phyloP scores from a whole-genome alignment of 2,113 vertebrate genomes.

The Pedetes capensis region DNA sequence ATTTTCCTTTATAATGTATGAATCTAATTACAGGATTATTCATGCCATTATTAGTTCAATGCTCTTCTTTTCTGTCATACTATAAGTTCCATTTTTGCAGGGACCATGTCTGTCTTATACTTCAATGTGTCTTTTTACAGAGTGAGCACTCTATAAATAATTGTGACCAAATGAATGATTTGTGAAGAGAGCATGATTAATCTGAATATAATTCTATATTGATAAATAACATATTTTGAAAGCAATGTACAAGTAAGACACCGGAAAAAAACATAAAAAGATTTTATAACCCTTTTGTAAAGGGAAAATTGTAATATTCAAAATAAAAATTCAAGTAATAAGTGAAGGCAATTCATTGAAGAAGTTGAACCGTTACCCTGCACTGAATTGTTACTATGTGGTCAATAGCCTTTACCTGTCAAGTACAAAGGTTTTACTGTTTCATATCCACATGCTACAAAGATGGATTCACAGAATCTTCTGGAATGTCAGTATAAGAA shows the following conservation, averaged over 20 bases:
- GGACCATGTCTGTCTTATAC: neutral
- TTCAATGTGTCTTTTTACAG: slow-evolving; percentile 26
- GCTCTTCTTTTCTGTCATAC: slow-evolving; percentile 2
- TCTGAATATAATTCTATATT: slow-evolving; percentile 27
- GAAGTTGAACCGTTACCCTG: neutral
- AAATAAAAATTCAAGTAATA: neutral
- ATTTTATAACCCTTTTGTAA: slow-evolving; percentile 2
- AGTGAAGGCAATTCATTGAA: neutral
- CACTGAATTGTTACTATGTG: neutral
- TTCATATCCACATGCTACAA: neutral
- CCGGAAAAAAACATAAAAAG: neutral
- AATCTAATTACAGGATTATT: slow-evolving; percentile 62
- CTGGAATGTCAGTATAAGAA: neutral
- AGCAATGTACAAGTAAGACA: neutral
- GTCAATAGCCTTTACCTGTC: neutral
- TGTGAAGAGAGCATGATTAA: neutral
- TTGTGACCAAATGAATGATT: slow-evolving; percentile 8
- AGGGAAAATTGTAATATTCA: neutral
- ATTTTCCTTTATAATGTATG: slow-evolving; percentile 60
- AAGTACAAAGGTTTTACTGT: neutral
- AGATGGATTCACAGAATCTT: neutral
- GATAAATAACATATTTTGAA: neutral
- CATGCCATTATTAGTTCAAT: slow-evolving; percentile 59
- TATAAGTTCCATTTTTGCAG: slow-evolving; percentile 44
- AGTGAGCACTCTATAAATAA: slow-evolving; percentile 16